Percentiles rank a stretch among this genome's conserved stretches.
Conservation (phyloP, 2,113 vertebrate species). For the Trogon surrucura region DNA sequence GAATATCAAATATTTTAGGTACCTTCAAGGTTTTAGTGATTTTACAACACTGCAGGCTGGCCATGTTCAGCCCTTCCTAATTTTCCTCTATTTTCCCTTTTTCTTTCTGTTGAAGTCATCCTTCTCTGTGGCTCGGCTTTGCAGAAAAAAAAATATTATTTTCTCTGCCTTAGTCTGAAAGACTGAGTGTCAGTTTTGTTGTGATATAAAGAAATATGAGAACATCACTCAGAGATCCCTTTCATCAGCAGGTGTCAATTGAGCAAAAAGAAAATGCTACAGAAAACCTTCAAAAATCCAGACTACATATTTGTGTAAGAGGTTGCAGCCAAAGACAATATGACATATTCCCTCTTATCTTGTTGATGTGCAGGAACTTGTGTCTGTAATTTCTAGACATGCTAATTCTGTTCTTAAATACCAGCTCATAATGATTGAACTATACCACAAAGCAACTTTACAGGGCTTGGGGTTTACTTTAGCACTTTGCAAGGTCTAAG, state of each 20-base stretch:
- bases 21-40: constrained; percentile 57
- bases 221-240: neutral
- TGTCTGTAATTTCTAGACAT: neutral
- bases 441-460: neutral
- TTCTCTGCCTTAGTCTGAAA: neutral
- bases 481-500: neutral
- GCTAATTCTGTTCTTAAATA: neutral
- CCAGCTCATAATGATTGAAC: neutral
- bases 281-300: neutral
- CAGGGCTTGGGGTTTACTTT: neutral
- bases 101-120: neutral
- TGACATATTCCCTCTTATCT: neutral
- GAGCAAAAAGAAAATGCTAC: neutral
- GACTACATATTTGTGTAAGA: neutral
- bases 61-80: neutral
- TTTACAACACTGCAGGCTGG: constrained; percentile 5
- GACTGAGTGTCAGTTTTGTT: neutral
- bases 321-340: neutral
- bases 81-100: neutral
- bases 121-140: neutral
- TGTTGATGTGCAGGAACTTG: neutral
- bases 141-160: neutral
- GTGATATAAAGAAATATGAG: constrained; percentile 12
- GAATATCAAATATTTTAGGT: constrained; percentile 72
- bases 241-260: neutral